A percentile compares a stretch with the other conserved stretches of the same genome.
These are phyloP conservation scores for Anarhynchus alexandrinus DNA, from an alignment of 2,113 vertebrate genomes.

Conservation along the genomic window DNA sequence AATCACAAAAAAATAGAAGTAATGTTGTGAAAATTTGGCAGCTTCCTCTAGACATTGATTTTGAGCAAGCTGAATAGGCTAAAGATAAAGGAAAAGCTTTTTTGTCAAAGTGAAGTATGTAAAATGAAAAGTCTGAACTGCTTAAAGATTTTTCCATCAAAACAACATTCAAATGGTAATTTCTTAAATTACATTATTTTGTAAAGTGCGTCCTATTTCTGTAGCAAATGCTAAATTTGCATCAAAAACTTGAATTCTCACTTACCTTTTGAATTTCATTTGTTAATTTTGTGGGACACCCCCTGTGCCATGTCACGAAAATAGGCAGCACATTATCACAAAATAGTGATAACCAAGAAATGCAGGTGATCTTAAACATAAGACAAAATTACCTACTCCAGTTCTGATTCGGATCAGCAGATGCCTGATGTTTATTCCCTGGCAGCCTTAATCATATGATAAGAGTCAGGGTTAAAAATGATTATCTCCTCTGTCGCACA, in stretches of 20 bases:
- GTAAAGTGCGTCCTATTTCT: background rate
- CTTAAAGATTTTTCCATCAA: background rate
- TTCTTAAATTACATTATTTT: background rate
- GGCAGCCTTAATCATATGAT: background rate
- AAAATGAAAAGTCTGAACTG: background rate
- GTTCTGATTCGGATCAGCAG: background rate
- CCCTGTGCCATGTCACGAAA: background rate
- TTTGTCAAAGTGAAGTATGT: background rate
- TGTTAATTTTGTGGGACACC: background rate
- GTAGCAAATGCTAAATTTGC: background rate
- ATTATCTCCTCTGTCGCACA: background rate
- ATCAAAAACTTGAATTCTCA: background rate
- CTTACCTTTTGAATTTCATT: background rate
- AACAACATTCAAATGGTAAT: slow-evolving; percentile 2
- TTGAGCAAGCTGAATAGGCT: background rate
- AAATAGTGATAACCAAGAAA: background rate
- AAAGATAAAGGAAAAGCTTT: background rate
- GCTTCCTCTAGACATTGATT: background rate
- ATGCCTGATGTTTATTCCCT: background rate
- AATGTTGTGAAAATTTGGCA: background rate
- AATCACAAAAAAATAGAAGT: background rate
- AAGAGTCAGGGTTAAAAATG: background rate
- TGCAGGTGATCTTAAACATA: background rate
- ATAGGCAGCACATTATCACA: background rate
- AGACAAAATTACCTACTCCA: background rate